These are phyloP conservation scores for Phalacrocorax pelagicus DNA, from an alignment of 2,113 vertebrate species.

Conservation along the genomic window DNA sequence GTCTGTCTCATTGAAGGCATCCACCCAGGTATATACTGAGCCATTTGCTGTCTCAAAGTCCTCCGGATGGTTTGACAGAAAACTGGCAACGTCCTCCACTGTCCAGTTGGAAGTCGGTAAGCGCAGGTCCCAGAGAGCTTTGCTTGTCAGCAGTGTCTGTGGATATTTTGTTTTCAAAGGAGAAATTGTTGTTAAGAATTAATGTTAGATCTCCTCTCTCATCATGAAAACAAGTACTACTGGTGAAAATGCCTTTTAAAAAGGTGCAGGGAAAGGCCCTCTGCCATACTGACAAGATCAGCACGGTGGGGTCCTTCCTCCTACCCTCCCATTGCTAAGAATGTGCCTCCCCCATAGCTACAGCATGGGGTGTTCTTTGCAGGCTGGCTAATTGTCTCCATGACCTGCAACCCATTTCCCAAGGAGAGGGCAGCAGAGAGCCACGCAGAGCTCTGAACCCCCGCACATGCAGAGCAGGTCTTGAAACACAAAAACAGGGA, in stretches of 20 bases:
- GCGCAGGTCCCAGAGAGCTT: constrained; percentile 76
- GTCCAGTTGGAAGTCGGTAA: constrained; percentile 84
- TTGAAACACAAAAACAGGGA: neutral
- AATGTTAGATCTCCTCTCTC: neutral
- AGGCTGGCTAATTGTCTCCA: neutral
- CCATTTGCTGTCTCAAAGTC: constrained; percentile 58
- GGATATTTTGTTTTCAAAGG: neutral
- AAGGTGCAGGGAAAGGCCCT: neutral
- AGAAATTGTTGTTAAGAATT: neutral
- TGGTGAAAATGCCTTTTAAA: accelerated
- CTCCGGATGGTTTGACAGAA: constrained; percentile 82
- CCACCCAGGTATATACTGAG: constrained; percentile 86
- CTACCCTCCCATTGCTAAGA: neutral
- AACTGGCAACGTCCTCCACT: constrained; percentile 78
- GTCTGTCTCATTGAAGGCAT: constrained; percentile 93
- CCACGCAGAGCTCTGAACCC: neutral
- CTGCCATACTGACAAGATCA: neutral
- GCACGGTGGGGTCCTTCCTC: neutral
- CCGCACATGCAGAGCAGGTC: accelerated
- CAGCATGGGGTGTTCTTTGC: accelerated
- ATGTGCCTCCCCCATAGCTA: accelerated
- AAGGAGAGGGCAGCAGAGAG: constrained; percentile 58
- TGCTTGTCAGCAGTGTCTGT: constrained; percentile 85
- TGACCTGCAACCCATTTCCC: neutral
- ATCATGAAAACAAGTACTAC: accelerated